phyloP scores from a whole-genome alignment of 1,140 invertebrate species.

The Drosophila pectinifera region DNA sequence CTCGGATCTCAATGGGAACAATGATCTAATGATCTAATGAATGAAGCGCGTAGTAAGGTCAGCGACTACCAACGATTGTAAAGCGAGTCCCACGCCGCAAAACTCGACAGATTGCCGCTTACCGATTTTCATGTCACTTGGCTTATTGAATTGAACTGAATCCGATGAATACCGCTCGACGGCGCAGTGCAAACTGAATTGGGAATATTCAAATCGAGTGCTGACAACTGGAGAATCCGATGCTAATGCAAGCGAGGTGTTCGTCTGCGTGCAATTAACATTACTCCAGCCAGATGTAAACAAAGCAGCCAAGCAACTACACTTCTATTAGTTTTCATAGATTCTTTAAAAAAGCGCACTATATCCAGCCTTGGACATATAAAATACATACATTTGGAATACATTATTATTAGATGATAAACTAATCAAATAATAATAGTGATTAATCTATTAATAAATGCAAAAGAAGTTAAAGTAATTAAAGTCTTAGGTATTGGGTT shows the following conservation, averaged over 20 bases:
- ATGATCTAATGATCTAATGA: constrained; percentile 74
- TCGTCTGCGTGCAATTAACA: constrained; percentile 52
- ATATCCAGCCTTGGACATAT: too few relatives aligned
- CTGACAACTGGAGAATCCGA: constrained; percentile 56
- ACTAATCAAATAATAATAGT: too few relatives aligned
- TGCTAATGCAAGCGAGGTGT: constrained; percentile 54
- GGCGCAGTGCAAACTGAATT: constrained; percentile 71
- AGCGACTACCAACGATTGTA: constrained; percentile 54
- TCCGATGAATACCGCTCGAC: constrained; percentile 49
- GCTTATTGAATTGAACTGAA: constrained; percentile 10
- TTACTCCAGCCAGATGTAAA: constrained; percentile 29
- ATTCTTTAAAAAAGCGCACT: too few relatives aligned
- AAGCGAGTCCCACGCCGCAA: constrained; percentile 13
- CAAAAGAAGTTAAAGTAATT: too few relatives aligned
- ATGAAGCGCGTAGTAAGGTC: constrained; percentile 66
- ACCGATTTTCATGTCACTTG: constrained; percentile 69
- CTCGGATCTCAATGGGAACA: constrained; percentile 59
- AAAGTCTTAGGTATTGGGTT: too few relatives aligned
- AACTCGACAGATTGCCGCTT: constrained; percentile 44
- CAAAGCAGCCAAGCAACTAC: constrained; percentile 5
- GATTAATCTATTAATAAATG: too few relatives aligned
- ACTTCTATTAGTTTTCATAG: background rate
- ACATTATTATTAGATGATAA: too few relatives aligned
- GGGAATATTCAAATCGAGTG: constrained; percentile 68
- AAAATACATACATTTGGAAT: too few relatives aligned